A percentile compares a stretch with the other conserved stretches of the same genome.
Conservation (phyloP, 53 echinoderm and acorn worm species). For the Temnopleurus reevesii region DNA sequence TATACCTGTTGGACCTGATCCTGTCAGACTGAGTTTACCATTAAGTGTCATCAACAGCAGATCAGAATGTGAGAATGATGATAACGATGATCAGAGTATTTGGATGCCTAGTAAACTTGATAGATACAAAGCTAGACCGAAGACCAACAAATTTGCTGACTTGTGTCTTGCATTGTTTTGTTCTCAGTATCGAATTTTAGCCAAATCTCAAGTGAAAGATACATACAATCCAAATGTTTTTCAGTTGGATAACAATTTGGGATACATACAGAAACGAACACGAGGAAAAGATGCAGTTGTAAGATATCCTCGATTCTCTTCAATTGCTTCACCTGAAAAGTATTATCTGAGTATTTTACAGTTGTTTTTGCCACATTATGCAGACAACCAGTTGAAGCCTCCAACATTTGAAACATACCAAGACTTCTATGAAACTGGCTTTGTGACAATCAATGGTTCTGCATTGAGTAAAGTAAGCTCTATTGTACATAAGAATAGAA, state of each 20-base stretch:
- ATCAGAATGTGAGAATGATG: slow-evolving; percentile 23
- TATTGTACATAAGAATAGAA: neutral
- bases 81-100: slow-evolving; percentile 32
- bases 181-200: slow-evolving; percentile 43
- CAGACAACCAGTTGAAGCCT: slow-evolving; percentile 50
- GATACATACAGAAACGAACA: slow-evolving; percentile 49
- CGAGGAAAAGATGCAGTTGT: slow-evolving; percentile 43
- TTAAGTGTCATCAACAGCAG: slow-evolving; percentile 63
- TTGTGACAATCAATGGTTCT: slow-evolving; percentile 1
- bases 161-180: slow-evolving; percentile 70
- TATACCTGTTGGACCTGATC: slow-evolving; percentile 68
- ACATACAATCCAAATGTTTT: neutral
- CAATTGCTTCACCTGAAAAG: slow-evolving; percentile 43
- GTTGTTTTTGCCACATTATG: slow-evolving; percentile 56
- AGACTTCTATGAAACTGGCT: slow-evolving; percentile 54
- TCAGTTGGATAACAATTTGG: slow-evolving; percentile 23
- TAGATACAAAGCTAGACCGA: slow-evolving; percentile 63
- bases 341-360: slow-evolving; percentile 69
- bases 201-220: neutral
- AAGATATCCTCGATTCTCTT: slow-evolving; percentile 67
- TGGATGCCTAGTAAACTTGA: slow-evolving; percentile 63
- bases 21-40: slow-evolving; percentile 70
- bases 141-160: neutral
- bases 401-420: slow-evolving; percentile 51
- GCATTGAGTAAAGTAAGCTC: slow-evolving; percentile 38